Conservation (phyloP, 1,140 invertebrate species). For the Polypedilum vanderplanki region DNA sequence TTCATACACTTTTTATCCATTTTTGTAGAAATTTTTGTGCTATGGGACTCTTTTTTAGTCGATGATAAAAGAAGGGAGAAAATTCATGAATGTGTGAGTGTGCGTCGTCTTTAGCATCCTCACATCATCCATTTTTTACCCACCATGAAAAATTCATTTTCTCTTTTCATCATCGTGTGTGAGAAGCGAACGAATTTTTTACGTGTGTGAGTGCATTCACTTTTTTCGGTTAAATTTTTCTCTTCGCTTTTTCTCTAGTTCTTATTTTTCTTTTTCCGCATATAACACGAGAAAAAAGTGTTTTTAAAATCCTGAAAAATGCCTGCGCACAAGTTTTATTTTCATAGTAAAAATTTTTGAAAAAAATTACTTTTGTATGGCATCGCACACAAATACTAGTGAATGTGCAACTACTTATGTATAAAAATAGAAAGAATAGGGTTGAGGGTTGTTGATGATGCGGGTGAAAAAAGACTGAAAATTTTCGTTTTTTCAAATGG, state of each 20-base stretch:
- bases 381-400: background rate
- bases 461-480: background rate
- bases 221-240: background rate
- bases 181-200: background rate
- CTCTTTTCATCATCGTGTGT: background rate
- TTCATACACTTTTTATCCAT: background rate
- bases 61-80: background rate
- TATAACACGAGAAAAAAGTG: background rate
- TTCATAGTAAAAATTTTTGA: background rate
- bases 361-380: too few relatives aligned
- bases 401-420: background rate
- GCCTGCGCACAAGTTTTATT: constrained; percentile 20
- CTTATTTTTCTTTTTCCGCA: constrained; percentile 5
- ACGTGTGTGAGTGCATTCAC: background rate
- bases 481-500: background rate
- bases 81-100: background rate
- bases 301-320: background rate
- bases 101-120: background rate
- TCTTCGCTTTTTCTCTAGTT: background rate
- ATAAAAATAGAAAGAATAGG: background rate
- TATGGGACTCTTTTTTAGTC: background rate
- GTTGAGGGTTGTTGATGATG: background rate
- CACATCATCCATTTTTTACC: background rate
- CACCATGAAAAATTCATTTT: constrained; percentile 6
- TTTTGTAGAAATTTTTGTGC: constrained; percentile 11